A percentile compares a stretch with the other conserved stretches of the same genome.
These are phyloP conservation scores for Phasia obesa DNA, from an alignment of 2,888 invertebrate species.

Conservation along the genomic window DNA sequence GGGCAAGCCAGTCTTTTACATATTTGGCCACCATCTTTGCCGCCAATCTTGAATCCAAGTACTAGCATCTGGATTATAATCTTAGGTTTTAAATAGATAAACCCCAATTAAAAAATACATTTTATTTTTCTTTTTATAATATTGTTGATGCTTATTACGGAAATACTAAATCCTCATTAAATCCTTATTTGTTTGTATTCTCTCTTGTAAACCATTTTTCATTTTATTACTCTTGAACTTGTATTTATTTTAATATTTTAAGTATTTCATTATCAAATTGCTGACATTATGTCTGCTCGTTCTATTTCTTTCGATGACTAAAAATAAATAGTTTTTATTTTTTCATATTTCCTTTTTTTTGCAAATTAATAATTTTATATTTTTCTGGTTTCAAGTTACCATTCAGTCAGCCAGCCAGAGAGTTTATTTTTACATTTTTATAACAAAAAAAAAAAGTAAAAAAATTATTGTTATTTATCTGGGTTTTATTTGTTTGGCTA, in stretches of 20 bases:
- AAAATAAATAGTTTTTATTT: conserved; percentile 16
- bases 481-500: conserved; percentile 13
- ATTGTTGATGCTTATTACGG: too few species aligned
- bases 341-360: not conserved
- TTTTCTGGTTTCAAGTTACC: conserved; percentile 5
- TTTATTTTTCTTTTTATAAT: too few species aligned
- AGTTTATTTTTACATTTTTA: conserved; percentile 11
- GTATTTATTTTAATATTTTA: conserved; percentile 11
- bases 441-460: too few species aligned
- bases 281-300: conserved; percentile 54
- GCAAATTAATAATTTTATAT: conserved; percentile 29
- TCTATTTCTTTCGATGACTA: conserved; percentile 9
- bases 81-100: too few species aligned
- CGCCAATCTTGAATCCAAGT: too few species aligned
- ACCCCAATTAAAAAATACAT: too few species aligned
- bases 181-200: not conserved
- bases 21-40: too few species aligned
- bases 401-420: conserved; percentile 17
- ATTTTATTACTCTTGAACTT: conserved; percentile 63
- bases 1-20: too few species aligned
- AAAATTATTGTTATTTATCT: conserved; percentile 33
- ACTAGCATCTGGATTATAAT: too few species aligned
- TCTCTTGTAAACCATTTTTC: conserved; percentile 3
- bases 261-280: conserved; percentile 46
- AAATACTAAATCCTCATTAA: too few species aligned